Evolutionary conservation across 1,140 invertebrate genomes (phyloP).

Genomic region (Propsilocerus akamusi): DNA sequence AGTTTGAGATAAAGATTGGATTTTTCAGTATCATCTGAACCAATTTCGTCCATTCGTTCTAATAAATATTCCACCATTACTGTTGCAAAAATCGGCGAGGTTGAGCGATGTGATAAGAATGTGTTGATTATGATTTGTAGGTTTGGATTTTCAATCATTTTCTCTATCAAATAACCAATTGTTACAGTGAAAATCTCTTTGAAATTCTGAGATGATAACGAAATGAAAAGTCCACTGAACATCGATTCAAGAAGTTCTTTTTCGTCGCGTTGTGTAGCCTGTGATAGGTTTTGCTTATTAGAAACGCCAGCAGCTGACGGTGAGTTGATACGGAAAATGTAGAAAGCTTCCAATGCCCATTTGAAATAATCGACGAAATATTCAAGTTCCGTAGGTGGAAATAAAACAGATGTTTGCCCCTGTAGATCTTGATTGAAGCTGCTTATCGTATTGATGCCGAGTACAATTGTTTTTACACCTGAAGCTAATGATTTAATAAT

Average conservation of each 20-base stretch:
- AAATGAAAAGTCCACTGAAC: conserved; percentile 80
- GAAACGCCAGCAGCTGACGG: conserved; percentile 23
- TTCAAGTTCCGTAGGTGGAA: conserved; percentile 68
- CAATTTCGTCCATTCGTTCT: conserved; percentile 88
- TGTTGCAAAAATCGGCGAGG: conserved; percentile 84
- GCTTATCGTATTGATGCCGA: conserved; percentile 30
- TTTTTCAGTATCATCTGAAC: conserved; percentile 61
- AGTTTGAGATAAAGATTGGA: conserved; percentile 80
- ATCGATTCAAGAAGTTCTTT: conserved; percentile 83
- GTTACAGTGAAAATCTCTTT: conserved; percentile 83
- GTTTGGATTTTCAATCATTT: conserved; percentile 74
- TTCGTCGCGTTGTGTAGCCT: conserved; percentile 71
- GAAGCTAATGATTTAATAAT: conserved; percentile 82
- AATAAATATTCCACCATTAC: conserved; percentile 85
- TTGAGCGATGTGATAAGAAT: conserved; percentile 73
- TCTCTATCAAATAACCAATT: conserved; percentile 79
- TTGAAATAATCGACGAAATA: conserved; percentile 77
- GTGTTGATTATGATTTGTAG: conserved; percentile 83
- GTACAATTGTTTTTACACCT: conserved; percentile 84
- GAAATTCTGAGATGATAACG: conserved; percentile 82
- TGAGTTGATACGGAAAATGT: conserved; percentile 57
- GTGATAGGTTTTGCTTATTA: conserved; percentile 25
- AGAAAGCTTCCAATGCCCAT: conserved; percentile 75
- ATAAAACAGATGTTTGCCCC: conserved; percentile 38
- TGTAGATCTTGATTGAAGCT: not conserved